Conservation (phyloP, 2,113 vertebrate species). For the Pseudorasbora parva region DNA sequence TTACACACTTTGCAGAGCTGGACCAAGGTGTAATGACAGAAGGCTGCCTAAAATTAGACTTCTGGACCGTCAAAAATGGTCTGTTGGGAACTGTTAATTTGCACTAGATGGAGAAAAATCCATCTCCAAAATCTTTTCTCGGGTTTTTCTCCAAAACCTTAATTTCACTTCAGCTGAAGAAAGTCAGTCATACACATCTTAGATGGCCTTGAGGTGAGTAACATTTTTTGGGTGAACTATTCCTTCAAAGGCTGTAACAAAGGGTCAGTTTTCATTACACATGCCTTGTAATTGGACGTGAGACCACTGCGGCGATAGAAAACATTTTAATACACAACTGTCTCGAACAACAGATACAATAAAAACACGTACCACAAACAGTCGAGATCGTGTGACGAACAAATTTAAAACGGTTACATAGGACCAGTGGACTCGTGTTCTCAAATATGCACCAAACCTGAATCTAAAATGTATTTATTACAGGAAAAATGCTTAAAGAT, state of each 20-base stretch:
- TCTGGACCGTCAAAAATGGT: too few species aligned
- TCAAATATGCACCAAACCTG: conserved; percentile 43
- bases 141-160: too few species aligned
- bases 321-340: conserved; percentile 84
- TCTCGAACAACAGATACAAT: conserved; percentile 76
- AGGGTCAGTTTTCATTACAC: neutral
- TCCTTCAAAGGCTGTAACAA: neutral
- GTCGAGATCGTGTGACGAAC: conserved; percentile 59
- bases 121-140: too few species aligned
- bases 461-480: conserved; percentile 65
- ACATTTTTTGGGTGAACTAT: too few species aligned
- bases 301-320: conserved; percentile 72
- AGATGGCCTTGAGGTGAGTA: too few species aligned
- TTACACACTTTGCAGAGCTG: too few species aligned
- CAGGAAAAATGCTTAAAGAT: conserved; percentile 74
- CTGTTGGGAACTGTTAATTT: too few species aligned
- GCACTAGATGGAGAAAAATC: too few species aligned
- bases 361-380: conserved; percentile 75
- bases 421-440: conserved; percentile 58
- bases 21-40: too few species aligned
- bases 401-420: conserved; percentile 63
- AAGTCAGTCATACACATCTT: neutral
- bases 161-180: too few species aligned
- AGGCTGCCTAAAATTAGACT: too few species aligned
- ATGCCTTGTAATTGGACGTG: conserved; percentile 25